Conservation (phyloP, 2,113 vertebrate species). For the Megaceryle maxima region DNA sequence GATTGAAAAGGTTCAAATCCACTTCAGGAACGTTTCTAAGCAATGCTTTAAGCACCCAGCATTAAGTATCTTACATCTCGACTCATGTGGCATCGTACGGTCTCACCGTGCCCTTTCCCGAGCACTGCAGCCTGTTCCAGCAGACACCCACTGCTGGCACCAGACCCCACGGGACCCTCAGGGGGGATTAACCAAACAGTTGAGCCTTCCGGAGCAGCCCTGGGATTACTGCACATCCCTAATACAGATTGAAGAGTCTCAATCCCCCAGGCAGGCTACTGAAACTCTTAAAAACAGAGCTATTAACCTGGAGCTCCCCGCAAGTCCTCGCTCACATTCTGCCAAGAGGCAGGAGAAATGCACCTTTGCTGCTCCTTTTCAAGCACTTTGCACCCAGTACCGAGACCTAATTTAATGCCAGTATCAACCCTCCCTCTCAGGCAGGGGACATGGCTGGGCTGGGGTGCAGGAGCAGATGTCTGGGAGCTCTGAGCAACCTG, state of each 20-base stretch:
- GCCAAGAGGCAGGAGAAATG: fast-evolving
- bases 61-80: fast-evolving
- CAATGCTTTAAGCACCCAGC: not conserved
- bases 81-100: fast-evolving
- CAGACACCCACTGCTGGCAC: not conserved
- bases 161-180: not conserved
- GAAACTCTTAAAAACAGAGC: not conserved
- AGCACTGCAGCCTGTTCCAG: not conserved
- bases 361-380: not conserved
- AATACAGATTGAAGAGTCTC: fast-evolving
- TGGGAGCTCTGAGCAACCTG: no score
- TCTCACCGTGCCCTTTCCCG: fast-evolving
- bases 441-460: fast-evolving
- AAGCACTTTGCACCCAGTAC: fast-evolving
- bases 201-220: not conserved
- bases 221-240: not conserved
- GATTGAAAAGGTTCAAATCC: not conserved
- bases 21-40: not conserved
- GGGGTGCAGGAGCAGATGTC: no score
- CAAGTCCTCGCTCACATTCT: fast-evolving
- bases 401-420: fast-evolving
- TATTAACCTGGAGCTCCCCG: not conserved
- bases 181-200: not conserved
- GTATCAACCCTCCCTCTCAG: fast-evolving
- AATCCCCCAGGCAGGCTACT: fast-evolving